A percentile compares a stretch with the other conserved stretches of the same genome.
These are phyloP conservation scores for Microchirus variegatus DNA, from an alignment of 2,797 vertebrate species.

Conservation along the genomic window DNA sequence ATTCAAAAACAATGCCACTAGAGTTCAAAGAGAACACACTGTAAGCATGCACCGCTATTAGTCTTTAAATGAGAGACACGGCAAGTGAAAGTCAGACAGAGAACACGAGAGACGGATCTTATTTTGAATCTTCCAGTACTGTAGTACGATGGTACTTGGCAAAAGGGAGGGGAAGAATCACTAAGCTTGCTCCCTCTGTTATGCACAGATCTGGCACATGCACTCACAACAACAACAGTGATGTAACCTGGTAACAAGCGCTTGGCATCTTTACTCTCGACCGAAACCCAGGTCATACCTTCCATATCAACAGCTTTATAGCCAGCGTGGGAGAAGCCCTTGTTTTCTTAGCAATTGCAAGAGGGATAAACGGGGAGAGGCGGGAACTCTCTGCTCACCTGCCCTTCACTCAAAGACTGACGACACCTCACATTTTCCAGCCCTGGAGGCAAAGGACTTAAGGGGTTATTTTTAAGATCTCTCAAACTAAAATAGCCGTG, in stretches of 20 bases:
- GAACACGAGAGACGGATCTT: conserved; percentile 23
- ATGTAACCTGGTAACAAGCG: conserved; percentile 86
- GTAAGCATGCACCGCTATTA: conserved; percentile 72
- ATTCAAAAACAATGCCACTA: conserved; percentile 38
- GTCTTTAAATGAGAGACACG: conserved; percentile 63
- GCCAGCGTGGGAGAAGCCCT: conserved; percentile 71
- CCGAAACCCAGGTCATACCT: conserved; percentile 82
- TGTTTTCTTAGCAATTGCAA: conserved; percentile 75
- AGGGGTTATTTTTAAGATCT: conserved; percentile 74
- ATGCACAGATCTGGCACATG: conserved; percentile 79
- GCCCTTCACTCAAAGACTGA: conserved; percentile 68
- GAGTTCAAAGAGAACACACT: conserved; percentile 64
- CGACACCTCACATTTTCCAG: conserved; percentile 83
- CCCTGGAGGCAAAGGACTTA: conserved; percentile 68
- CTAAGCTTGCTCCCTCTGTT: conserved; percentile 77
- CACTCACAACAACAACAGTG: conserved; percentile 84
- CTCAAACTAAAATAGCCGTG: conserved; percentile 74
- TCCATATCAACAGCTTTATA: conserved; percentile 77
- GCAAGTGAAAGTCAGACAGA: too few species aligned
- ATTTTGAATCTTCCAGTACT: conserved; percentile 69
- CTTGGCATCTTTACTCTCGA: conserved; percentile 75
- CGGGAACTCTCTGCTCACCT: conserved; percentile 78
- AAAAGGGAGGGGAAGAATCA: conserved; percentile 76
- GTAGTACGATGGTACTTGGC: conserved; percentile 78
- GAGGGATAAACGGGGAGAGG: conserved; percentile 68